Conservation (phyloP, 2,113 vertebrate species). For the Eubucco bourcierii region DNA sequence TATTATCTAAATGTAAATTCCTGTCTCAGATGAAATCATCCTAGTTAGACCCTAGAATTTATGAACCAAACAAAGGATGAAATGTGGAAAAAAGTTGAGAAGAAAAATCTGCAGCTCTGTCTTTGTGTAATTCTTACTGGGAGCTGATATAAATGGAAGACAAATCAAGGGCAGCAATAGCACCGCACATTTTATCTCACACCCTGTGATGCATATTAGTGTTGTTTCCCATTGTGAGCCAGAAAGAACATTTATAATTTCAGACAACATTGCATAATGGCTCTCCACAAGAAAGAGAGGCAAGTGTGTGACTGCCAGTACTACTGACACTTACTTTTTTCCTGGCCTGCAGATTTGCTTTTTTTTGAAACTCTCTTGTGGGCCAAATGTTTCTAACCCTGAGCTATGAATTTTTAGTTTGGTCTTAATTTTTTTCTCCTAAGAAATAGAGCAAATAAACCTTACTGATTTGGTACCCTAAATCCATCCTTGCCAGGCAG, state of each 20-base stretch:
- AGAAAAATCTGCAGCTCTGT: neutral
- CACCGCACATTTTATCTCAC: neutral
- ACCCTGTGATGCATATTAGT: conserved; percentile 46
- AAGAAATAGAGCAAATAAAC: neutral
- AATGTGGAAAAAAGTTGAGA: conserved; percentile 4
- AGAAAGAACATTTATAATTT: conserved; percentile 47
- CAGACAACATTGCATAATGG: conserved; percentile 39
- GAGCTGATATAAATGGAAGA: conserved; percentile 31
- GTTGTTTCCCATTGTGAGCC: conserved; percentile 37
- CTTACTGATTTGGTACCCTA: neutral
- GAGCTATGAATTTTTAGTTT: neutral
- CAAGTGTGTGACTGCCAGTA: neutral
- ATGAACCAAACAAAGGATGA: conserved; percentile 17
- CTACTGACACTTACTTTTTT: neutral
- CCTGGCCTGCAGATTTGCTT: neutral
- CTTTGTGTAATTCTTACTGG: conserved; percentile 25
- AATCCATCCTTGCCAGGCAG: neutral
- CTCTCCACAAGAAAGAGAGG: conserved; percentile 5
- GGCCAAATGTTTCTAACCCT: neutral
- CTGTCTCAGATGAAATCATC: neutral
- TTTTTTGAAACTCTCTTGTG: neutral
- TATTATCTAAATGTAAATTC: conserved; percentile 30
- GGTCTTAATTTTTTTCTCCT: neutral
- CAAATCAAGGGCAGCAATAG: conserved; percentile 50
- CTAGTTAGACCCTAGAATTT: conserved; percentile 12